These are phyloP conservation scores for Ennomos quercinarius DNA, from an alignment of 2,888 invertebrate genomes.

Conservation along the genomic window DNA sequence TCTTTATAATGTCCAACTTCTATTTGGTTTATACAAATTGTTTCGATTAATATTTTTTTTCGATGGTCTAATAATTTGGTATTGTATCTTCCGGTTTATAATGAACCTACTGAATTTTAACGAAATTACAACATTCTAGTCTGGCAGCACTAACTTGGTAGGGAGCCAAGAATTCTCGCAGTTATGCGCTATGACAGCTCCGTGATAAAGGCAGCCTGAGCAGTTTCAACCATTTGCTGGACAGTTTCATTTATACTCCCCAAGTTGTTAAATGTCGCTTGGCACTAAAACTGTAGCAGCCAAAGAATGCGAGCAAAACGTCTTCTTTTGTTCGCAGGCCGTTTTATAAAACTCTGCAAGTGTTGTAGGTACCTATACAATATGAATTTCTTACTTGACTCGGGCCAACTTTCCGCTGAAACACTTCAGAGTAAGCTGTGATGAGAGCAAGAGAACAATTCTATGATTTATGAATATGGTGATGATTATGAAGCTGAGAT, in stretches of 20 bases:
- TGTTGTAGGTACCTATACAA: no score
- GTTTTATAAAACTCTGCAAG: constrained; percentile 12
- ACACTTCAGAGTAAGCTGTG: no score
- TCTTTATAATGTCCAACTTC: no score
- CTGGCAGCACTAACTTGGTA: constrained; percentile 56
- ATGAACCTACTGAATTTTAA: no score
- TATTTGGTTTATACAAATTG: no score
- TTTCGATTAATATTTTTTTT: no score
- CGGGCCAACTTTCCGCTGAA: no score
- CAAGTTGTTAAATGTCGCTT: constrained; percentile 25
- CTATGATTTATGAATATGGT: neutral
- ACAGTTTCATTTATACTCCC: constrained; percentile 36
- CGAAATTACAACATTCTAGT: constrained; percentile 2
- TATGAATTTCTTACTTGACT: no score
- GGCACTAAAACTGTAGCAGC: constrained; percentile 15
- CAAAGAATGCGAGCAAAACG: constrained; percentile 16
- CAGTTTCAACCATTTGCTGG: constrained; percentile 39
- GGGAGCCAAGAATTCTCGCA: constrained; percentile 62
- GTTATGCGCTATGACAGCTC: constrained; percentile 55
- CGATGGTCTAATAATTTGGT: no score
- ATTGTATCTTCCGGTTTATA: no score
- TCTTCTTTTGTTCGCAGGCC: constrained; percentile 20
- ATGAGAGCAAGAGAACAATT: neutral
- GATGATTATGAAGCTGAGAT: no score
- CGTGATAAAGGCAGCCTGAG: constrained; percentile 44